Evolutionary conservation across 2,888 invertebrate genomes (phyloP).

Genomic region (Drosophila mercatorum): DNA sequence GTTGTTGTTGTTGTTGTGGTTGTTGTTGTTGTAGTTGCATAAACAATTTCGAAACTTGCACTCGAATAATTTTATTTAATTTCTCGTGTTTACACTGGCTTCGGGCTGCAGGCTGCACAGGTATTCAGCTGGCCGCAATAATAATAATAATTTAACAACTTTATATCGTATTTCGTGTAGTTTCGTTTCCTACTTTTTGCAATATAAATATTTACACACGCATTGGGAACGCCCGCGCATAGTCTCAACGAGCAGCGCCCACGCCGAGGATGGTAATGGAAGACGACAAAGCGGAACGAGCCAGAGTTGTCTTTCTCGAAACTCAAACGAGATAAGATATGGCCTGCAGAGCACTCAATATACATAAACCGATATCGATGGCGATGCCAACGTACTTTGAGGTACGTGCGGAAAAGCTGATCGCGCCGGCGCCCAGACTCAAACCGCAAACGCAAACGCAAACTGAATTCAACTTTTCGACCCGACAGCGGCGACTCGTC

Average conservation of each 20-base stretch:
- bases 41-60: constrained; percentile 69
- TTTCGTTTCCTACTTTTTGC: constrained; percentile 21
- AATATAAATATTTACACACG: constrained; percentile 57
- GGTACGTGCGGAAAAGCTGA: constrained; percentile 21
- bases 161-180: constrained; percentile 39
- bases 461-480: not conserved
- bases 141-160: constrained; percentile 56
- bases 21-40: constrained; percentile 61
- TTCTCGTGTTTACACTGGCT: constrained; percentile 49
- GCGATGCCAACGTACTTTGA: constrained; percentile 21
- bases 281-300: constrained; percentile 38
- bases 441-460: constrained; percentile 6
- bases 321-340: constrained; percentile 37
- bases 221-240: constrained; percentile 25
- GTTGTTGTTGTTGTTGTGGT: constrained; percentile 20
- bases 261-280: constrained; percentile 39
- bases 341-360: constrained; percentile 13
- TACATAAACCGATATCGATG: not conserved
- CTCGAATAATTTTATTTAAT: constrained; percentile 15
- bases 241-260: constrained; percentile 44
- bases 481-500: constrained; percentile 25
- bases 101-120: constrained; percentile 27
- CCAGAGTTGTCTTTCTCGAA: constrained; percentile 25
- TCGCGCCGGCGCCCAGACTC: constrained; percentile 39
- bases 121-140: constrained; percentile 43